These are phyloP conservation scores for Luidia sarsii DNA, from an alignment of 53 echinoderm and acorn worm species.

Conservation along the genomic window DNA sequence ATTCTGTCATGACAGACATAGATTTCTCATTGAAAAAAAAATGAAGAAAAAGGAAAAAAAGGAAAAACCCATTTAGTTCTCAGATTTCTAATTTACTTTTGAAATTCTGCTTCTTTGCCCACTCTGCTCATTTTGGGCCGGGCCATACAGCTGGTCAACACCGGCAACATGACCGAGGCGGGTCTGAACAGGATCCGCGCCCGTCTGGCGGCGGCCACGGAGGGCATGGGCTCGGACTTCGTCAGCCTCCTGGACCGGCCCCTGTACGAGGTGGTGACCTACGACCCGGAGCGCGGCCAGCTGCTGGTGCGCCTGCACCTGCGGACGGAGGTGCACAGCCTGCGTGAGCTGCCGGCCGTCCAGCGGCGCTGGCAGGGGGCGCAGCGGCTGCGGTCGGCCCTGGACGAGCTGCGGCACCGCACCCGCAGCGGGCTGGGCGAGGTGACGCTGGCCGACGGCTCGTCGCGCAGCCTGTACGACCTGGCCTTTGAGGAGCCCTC, in stretches of 20 bases:
- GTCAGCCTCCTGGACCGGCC: conserved; percentile 18
- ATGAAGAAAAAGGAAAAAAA: neutral
- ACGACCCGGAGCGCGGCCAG: conserved; percentile 68
- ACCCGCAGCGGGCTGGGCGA: conserved; percentile 24
- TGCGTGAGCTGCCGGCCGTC: conserved; percentile 25
- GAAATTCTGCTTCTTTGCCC: neutral
- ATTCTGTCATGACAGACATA: too few relatives aligned
- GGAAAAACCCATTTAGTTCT: neutral
- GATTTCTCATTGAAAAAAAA: neutral
- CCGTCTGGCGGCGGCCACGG: neutral
- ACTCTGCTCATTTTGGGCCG: neutral
- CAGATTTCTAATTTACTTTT: neutral
- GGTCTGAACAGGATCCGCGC: neutral
- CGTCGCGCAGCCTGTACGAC: conserved; percentile 23
- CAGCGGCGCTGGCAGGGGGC: neutral
- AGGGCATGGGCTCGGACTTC: neutral
- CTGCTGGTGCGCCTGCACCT: conserved; percentile 61
- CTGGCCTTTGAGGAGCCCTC: conserved; percentile 28
- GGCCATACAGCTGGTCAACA: neutral
- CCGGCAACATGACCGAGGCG: neutral
- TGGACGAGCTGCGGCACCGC: conserved; percentile 29
- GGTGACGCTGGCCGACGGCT: conserved; percentile 24
- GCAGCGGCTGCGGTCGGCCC: neutral
- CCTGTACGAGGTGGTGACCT: conserved; percentile 46
- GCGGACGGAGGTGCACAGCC: conserved; percentile 18